Conservation (phyloP, 1,140 invertebrate genomes). For the Drosophila saltans region DNA sequence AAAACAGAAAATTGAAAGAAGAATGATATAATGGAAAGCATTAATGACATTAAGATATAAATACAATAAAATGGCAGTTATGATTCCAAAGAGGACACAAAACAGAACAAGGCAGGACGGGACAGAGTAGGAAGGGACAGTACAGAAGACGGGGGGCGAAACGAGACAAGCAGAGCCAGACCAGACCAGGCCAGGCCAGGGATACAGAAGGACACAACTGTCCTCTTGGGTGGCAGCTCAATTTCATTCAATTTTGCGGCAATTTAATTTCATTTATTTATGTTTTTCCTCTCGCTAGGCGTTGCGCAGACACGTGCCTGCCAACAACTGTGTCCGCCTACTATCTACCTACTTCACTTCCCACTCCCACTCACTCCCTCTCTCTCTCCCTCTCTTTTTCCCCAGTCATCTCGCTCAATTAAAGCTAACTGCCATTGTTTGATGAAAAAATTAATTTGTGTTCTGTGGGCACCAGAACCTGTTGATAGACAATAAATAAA, state of each 20-base stretch:
- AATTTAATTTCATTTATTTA: slow-evolving; percentile 77
- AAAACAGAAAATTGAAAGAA: not conserved
- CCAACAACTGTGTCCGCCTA: slow-evolving; percentile 36
- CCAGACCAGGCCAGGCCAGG: not conserved
- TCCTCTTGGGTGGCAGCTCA: slow-evolving; percentile 27
- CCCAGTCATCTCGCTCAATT: slow-evolving; percentile 26
- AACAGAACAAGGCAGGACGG: not conserved
- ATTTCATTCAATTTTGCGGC: slow-evolving; percentile 76
- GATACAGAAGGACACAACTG: slow-evolving; percentile 18
- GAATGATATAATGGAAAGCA: slow-evolving; percentile 19
- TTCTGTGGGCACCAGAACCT: slow-evolving; percentile 47
- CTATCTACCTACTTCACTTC: no score
- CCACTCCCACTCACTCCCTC: not conserved
- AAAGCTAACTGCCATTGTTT: slow-evolving; percentile 46
- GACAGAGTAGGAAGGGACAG: not conserved
- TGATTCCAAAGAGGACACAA: slow-evolving; percentile 11
- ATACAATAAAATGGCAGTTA: slow-evolving; percentile 59
- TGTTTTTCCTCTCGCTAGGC: slow-evolving; percentile 47
- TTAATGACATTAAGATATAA: slow-evolving; percentile 66
- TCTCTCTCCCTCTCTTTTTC: slow-evolving; percentile 4
- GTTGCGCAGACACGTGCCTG: slow-evolving; percentile 43
- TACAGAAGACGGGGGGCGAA: not conserved
- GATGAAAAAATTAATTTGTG: slow-evolving; percentile 48
- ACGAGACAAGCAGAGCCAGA: not conserved
- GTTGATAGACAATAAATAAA: slow-evolving; percentile 40